Evolutionary conservation across 2,797 vertebrate species (phyloP).

Genomic region (Coregonus sp.): DNA sequence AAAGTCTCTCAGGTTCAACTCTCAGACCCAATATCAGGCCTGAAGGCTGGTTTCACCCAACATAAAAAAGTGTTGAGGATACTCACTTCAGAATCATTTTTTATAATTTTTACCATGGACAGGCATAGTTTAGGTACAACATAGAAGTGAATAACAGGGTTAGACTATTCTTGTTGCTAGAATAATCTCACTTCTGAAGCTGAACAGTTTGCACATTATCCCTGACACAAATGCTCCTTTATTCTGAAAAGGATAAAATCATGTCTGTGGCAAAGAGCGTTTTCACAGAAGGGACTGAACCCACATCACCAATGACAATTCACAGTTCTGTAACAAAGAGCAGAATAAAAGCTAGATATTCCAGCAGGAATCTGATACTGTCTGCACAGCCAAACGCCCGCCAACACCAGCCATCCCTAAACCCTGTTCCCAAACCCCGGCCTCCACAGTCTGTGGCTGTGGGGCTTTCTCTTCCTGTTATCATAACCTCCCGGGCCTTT

Average conservation of each 20-base stretch:
- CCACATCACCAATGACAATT: conserved; percentile 1
- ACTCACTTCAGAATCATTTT: neutral
- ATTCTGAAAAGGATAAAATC: neutral
- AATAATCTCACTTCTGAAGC: neutral
- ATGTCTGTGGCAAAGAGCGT: neutral
- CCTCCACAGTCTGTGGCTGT: neutral
- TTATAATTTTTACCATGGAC: neutral
- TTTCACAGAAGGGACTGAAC: neutral
- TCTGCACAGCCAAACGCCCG: neutral
- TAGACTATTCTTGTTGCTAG: neutral
- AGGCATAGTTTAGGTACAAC: neutral
- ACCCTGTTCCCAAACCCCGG: neutral
- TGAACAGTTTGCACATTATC: neutral
- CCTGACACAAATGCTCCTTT: neutral
- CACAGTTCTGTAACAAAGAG: neutral
- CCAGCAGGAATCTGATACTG: conserved; percentile 2
- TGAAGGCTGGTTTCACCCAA: neutral
- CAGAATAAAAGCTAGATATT: neutral
- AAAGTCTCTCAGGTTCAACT: neutral
- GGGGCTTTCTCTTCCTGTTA: neutral
- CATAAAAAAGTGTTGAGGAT: neutral
- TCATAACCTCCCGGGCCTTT: neutral
- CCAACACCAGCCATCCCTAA: neutral
- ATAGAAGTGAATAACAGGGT: neutral
- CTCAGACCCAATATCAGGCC: neutral